These are phyloP conservation scores for Amphipoea lucens DNA, from an alignment of 2,888 invertebrate species.

Conservation along the genomic window DNA sequence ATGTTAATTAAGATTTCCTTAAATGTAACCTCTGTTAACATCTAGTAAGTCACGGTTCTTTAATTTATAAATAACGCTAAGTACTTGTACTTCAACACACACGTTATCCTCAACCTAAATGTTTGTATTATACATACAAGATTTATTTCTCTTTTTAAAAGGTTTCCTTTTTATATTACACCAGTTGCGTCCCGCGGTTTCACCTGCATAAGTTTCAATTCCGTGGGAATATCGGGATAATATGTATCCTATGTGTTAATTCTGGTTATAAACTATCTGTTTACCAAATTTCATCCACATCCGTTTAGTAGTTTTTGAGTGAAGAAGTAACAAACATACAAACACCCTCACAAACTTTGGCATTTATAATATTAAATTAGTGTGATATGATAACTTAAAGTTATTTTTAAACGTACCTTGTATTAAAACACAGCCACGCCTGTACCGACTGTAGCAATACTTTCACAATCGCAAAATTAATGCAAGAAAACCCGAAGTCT, in stretches of 20 bases:
- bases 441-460: neutral
- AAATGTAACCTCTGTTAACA: neutral
- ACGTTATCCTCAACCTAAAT: constrained; percentile 12
- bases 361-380: too few relatives aligned
- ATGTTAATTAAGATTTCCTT: neutral
- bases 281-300: too few relatives aligned
- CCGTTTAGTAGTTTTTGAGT: too few relatives aligned
- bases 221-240: too few relatives aligned
- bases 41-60: constrained; percentile 1
- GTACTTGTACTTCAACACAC: constrained; percentile 3
- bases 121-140: neutral
- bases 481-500: constrained; percentile 37
- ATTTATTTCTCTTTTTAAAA: neutral
- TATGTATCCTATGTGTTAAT: too few relatives aligned
- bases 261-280: too few relatives aligned
- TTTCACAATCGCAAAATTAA: constrained; percentile 24
- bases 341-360: too few relatives aligned
- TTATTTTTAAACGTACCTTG: constrained; percentile 36
- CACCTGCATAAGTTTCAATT: too few relatives aligned
- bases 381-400: too few relatives aligned
- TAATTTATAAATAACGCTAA: neutral
- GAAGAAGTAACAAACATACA: too few relatives aligned
- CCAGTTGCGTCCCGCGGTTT: too few relatives aligned
- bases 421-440: constrained; percentile 16
- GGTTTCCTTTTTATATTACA: neutral